phyloP scores from a whole-genome alignment of 2,113 vertebrate genomes.

The Elgaria multicarinata region DNA sequence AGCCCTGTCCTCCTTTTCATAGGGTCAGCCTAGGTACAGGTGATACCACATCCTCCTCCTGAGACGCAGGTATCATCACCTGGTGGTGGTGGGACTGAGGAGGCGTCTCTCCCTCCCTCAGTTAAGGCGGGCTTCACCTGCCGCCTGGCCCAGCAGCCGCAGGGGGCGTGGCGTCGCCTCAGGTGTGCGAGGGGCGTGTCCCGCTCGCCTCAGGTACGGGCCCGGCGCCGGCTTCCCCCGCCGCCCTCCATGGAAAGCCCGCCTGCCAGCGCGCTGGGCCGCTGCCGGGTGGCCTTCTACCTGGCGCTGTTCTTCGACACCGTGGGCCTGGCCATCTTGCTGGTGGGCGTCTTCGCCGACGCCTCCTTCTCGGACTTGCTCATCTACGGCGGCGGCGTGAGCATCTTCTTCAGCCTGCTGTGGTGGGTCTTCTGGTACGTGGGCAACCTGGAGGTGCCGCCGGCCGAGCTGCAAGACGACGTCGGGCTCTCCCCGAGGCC shows the following conservation, averaged over 20 bases:
- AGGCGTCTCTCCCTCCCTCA: no score
- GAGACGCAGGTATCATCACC: no score
- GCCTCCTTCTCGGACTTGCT: conserved; percentile 85
- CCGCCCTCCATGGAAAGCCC: conserved; percentile 34
- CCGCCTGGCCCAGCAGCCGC: no score
- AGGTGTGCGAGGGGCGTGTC: background rate
- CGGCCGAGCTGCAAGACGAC: conserved; percentile 76
- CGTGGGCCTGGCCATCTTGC: conserved; percentile 80
- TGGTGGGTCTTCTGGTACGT: conserved; percentile 97
- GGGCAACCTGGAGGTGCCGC: conserved; percentile 88
- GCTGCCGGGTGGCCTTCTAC: conserved; percentile 89
- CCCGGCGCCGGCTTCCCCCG: background rate
- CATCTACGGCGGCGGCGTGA: conserved; percentile 86
- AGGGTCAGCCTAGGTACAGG: no score
- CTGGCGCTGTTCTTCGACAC: conserved; percentile 87
- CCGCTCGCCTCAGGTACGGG: background rate
- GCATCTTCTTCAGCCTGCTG: conserved; percentile 91
- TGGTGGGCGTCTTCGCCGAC: conserved; percentile 84
- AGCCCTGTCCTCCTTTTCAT: no score
- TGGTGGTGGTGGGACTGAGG: no score
- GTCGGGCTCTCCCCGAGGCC: conserved; percentile 60
- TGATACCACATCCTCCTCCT: no score
- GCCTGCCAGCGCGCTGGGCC: conserved; percentile 72
- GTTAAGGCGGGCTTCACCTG: no score
- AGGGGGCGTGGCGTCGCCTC: no score